A percentile compares a stretch with the other conserved stretches of the same genome.
Evolutionary conservation across 2,797 vertebrate genomes (phyloP).

Genomic region (Selene dorsalis): DNA sequence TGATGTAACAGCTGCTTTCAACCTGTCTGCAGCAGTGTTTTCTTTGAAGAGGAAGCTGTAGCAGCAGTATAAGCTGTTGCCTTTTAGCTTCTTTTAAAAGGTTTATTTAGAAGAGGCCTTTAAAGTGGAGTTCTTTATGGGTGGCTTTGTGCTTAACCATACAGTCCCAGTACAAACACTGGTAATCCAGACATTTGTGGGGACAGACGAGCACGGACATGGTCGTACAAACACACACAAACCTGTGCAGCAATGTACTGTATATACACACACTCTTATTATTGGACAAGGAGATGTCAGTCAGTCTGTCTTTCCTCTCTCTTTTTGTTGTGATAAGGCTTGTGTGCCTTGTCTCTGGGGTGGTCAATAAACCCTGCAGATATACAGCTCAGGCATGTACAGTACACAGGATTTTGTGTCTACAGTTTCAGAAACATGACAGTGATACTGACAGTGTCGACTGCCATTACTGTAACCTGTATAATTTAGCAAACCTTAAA

Average conservation of each 20-base stretch:
- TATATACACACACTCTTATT: neutral
- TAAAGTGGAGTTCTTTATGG: neutral
- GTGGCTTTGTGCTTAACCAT: neutral
- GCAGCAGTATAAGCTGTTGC: neutral
- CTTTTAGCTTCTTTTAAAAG: neutral
- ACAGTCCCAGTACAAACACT: neutral
- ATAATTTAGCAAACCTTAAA: neutral
- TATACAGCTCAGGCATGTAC: neutral
- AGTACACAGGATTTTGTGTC: neutral
- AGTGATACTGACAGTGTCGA: neutral
- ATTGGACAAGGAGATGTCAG: neutral
- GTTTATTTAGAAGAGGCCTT: neutral
- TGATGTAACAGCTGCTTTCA: constrained; percentile 3
- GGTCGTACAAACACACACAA: neutral
- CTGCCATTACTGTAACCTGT: neutral
- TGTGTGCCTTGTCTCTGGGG: neutral
- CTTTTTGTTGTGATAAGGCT: neutral
- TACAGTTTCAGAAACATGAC: neutral
- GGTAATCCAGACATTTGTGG: neutral
- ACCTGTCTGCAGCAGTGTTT: neutral
- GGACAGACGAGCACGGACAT: neutral
- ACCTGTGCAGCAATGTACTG: neutral
- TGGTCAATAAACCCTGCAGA: neutral
- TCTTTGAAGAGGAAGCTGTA: neutral
- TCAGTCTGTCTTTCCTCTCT: neutral